Base-by-base conservation (phyloP, 2,113 vertebrate species). In the Xiphophorus couchianus region DNA sequence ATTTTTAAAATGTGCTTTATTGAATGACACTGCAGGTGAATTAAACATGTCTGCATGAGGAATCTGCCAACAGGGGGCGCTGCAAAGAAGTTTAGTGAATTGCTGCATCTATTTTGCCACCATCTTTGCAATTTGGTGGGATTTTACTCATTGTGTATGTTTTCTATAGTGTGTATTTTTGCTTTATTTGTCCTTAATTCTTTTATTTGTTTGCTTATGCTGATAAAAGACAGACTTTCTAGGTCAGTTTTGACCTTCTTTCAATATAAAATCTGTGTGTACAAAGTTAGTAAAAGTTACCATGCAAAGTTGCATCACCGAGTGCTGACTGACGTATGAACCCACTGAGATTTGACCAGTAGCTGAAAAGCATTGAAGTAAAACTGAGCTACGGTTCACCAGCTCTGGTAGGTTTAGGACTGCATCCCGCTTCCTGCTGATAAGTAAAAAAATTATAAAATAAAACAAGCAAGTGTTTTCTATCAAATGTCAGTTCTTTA, bases 11-110 rank as follows among this genome's bases (percentile, higher is more conserved):
- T 58, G 29, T 6, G 15, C 66, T 68, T 79, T 17, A 28, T 44
- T 70, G 1, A 62, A 35, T 68, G 39, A 62, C 48, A 71, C 0
- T 66, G 4, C 5, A 42, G 15, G 62, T n/a, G 4, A 39, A 22
- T 28, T 17, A 19, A 61, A 42, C 5, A 15, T 10, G 22, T 78
- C 68, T 71, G 58, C 48, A 15, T 63, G 62, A 12, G 19, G 3
- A 22, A 14, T 25, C 8, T 0, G 58, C 83, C 88, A 84, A 90
- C 74, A 90, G 87, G 90, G 86, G 89, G 88, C 1, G 82, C 88
- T 89, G 76, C 71, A 39, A 66, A 76, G 80, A 82, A 77, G 73
- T 51, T 29, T 22, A 78, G 22, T 29, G 25, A 31, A 14, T 12
- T 11, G 7, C 48, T 71, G 39, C 62, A 33, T 71, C 65, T 19